Base-by-base conservation (phyloP, 2,888 invertebrate genomes). In the Craniophora ligustri region DNA sequence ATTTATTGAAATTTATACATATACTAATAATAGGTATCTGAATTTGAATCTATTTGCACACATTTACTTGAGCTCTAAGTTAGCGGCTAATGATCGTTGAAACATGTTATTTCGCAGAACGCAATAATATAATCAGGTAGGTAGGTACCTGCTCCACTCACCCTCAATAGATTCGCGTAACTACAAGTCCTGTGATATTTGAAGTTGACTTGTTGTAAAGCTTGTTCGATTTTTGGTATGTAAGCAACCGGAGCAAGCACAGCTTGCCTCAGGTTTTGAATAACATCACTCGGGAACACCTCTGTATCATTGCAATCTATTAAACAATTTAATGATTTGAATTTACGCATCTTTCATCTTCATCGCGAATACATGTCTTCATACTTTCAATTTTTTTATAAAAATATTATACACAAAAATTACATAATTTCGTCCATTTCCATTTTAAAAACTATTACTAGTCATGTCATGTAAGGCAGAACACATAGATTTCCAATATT, bases 141-240 rank as follows among this genome's bases (percentile, higher is more conserved):
- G 0, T 23, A 10, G n/a, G n/a, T n/a, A 26, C n/a, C n/a, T n/a
- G n/a, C n/a, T n/a, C n/a, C n/a, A n/a, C 26, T 26, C 1, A 86
- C 88, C 80, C 77, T 69, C 61, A 84, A 72, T 65, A 87, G 75
- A 67, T 87, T 78, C n/a, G 78, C 76, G 56, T 70, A 82, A 56
- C 92, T 92, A 75, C 87, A 89, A 63, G 83, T 80, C 53, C 91
- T 83, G 51, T 92, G 92, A 58, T 84, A 92, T 63, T 75, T 77
- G 49, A 92, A 92, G 58, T 91, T 82, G 16, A 84, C 77, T 53
- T 76, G 79, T 59, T 85, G 81, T 47, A 92, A 73, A 16, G 89
- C 84, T 70, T 87, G 81, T 57, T 82, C 82, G 28, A 92, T 89
- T 46, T 78, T 82, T 1, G 86, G 87, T 49, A 70, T 83, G 64